Percentiles rank a stretch among this genome's conserved stretches.
phyloP scores from a whole-genome alignment of 2,888 invertebrate species.

The Dexiosoma caninum region DNA sequence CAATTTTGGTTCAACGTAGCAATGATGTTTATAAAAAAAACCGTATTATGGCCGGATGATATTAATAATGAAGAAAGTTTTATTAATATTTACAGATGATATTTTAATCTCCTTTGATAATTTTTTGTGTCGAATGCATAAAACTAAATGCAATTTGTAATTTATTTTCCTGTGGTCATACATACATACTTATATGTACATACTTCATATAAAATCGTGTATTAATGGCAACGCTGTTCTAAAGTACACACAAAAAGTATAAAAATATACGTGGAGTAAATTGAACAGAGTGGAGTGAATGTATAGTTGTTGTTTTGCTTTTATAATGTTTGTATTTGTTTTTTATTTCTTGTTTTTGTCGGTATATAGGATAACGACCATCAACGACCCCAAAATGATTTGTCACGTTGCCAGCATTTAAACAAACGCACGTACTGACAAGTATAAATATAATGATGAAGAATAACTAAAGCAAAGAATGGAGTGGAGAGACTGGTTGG shows the following conservation, averaged over 20 bases:
- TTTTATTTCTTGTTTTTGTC: constrained; percentile 68
- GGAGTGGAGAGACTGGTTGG: not conserved
- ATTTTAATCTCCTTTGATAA: too few species aligned
- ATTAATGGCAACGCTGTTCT: not conserved
- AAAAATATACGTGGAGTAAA: constrained; percentile 52
- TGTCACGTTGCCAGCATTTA: constrained; percentile 63
- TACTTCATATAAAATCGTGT: too few species aligned
- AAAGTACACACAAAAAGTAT: not conserved
- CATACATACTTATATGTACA: too few species aligned
- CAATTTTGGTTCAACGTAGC: too few species aligned
- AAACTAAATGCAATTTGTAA: too few species aligned
- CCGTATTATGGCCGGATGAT: too few species aligned
- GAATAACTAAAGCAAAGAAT: not conserved
- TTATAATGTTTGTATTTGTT: not conserved
- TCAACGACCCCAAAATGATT: constrained; percentile 73
- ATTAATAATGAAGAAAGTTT: too few species aligned
- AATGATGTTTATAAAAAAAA: too few species aligned
- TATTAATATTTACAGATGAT: too few species aligned
- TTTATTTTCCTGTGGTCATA: too few species aligned
- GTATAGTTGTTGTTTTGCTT: not conserved
- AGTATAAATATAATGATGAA: not conserved
- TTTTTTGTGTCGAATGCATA: too few species aligned
- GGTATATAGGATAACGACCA: constrained; percentile 77
- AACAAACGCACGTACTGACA: constrained; percentile 14
- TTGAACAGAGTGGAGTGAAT: constrained; percentile 7